Percentiles rank a stretch among this genome's conserved stretches.
These are phyloP conservation scores for Phrynocephalus guinanensis DNA, from an alignment of 2,797 vertebrate genomes.

Conservation along the genomic window DNA sequence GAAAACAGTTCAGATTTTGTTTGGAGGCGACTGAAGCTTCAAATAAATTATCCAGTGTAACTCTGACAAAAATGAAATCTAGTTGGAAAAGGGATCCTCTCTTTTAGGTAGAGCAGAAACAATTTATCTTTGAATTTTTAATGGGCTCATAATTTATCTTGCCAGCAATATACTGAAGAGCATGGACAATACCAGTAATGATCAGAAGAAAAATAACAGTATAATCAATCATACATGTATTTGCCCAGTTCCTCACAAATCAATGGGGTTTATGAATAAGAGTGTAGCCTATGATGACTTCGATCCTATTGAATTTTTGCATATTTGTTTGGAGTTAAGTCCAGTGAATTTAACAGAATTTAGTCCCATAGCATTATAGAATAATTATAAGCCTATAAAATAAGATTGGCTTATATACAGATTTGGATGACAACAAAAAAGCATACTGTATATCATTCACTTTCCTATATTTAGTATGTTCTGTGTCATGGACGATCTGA, in stretches of 20 bases:
- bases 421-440: neutral
- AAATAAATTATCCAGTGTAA: constrained; percentile 5
- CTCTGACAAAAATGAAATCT: neutral
- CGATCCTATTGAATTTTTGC: neutral
- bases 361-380: neutral
- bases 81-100: neutral
- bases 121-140: constrained; percentile 1
- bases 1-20: neutral
- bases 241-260: neutral
- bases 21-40: neutral
- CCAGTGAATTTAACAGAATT: neutral
- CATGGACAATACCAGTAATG: neutral
- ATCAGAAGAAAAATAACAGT: neutral
- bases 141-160: neutral
- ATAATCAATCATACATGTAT: neutral
- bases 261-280: neutral
- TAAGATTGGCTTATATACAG: too few species aligned
- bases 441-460: neutral
- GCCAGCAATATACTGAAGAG: neutral
- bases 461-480: neutral
- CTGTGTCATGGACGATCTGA: neutral
- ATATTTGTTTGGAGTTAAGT: neutral
- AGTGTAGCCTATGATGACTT: neutral
- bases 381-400: neutral
- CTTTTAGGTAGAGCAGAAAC: neutral